Base-by-base conservation (phyloP, 1,140 invertebrate species). In the Elysia chlorotica region DNA sequence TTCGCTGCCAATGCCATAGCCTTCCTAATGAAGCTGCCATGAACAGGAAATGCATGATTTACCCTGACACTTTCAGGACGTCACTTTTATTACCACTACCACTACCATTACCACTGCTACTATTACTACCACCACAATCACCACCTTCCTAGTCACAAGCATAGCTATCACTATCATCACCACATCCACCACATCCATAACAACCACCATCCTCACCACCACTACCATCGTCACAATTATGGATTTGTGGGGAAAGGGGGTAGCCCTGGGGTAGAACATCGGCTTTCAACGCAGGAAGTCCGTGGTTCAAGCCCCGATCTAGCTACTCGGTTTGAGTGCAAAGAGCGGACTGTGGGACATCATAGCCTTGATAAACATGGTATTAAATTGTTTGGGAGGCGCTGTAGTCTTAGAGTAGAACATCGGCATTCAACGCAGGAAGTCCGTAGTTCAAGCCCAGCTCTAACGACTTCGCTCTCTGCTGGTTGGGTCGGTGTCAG, bases 121-220 rank as follows among this genome's bases (percentile, higher is more conserved):
- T n/a, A 17, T 23, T 30, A 31, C 28, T 33, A 33, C 28, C 61
- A 63, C n/a, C 61, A 63, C n/a, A 25, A 63, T 23, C 61, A 63
- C 35, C 30, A 33, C 31, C 61, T 31, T 63, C 61, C 28, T 63
- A 25, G 35, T 63, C 61, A 10, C 35, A 25, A 33, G n/a, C 61
- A 30, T 31, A 25, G 35, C n/a, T 33, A 63, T 31, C 61, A 63
- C n/a, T 33, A 33, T 23, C 61, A 63, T 31, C 61, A 63, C 35
- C 61, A 10, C 28, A 23, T 31, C 28, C 36, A 14, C 36, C 14
- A 61, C 23, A 53, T 61, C 28, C 48, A 28, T 68, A 4, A 57
- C 57, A 38, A 25, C 57, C 67, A 69, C 54, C 65, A 69, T 69
- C 67, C 28, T 31, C 37, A 53, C 54, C 35, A 6, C 37, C 38